Conservation (phyloP, 2,113 vertebrate genomes). For the Tragelaphus scriptus region DNA sequence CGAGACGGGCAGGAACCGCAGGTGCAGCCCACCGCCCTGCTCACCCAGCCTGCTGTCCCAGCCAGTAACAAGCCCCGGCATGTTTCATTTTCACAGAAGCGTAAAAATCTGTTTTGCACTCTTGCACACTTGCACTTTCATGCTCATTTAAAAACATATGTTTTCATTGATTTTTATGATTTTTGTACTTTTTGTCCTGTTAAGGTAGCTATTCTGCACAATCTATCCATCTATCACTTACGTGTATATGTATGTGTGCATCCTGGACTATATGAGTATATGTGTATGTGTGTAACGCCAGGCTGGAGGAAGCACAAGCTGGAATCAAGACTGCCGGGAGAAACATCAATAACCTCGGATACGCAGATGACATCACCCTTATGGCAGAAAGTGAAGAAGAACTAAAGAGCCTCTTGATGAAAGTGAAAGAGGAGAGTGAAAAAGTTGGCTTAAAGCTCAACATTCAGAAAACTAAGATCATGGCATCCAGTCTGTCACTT, state of each 20-base stretch:
- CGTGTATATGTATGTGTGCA: not conserved
- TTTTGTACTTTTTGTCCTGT: conserved; percentile 12
- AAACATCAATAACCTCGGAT: too few species aligned
- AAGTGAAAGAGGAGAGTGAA: too few species aligned
- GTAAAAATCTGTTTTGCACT: not conserved
- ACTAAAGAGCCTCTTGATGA: too few species aligned
- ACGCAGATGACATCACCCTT: too few species aligned
- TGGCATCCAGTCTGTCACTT: too few species aligned
- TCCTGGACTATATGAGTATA: too few species aligned
- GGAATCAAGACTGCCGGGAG: too few species aligned
- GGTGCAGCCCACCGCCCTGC: not conserved
- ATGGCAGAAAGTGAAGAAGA: too few species aligned
- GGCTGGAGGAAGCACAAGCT: too few species aligned
- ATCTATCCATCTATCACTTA: not conserved
- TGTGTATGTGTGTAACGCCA: too few species aligned
- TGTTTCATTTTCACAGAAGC: not conserved
- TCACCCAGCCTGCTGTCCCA: accelerated
- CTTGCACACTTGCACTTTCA: not conserved
- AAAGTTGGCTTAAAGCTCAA: too few species aligned
- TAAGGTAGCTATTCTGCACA: not conserved
- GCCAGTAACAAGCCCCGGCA: accelerated
- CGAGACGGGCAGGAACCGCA: accelerated
- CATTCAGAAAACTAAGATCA: too few species aligned
- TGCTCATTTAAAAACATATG: not conserved
- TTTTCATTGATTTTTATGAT: not conserved